Evolutionary conservation across 2,888 invertebrate species (phyloP).

Genomic region (Epistrophella euchroma): DNA sequence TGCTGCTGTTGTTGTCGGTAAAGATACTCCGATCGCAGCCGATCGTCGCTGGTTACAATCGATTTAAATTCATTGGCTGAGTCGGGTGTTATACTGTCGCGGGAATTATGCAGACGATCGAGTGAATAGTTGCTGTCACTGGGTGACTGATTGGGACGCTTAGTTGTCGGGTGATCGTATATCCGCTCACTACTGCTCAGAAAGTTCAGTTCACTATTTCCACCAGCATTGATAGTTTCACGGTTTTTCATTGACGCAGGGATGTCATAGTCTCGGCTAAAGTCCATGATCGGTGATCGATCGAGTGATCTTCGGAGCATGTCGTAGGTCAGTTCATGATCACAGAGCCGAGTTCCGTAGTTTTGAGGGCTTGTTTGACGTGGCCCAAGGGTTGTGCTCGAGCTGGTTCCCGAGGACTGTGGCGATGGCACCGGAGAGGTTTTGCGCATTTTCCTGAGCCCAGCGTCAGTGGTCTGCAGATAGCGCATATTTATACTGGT

Average conservation of each 20-base stretch:
- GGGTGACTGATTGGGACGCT: constrained; percentile 78
- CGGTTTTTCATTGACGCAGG: constrained; percentile 80
- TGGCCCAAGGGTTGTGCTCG: constrained; percentile 68
- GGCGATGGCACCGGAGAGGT: constrained; percentile 81
- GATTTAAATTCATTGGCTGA: constrained; percentile 77
- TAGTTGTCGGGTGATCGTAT: constrained; percentile 81
- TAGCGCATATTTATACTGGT: constrained; percentile 78
- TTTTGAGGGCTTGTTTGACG: constrained; percentile 82
- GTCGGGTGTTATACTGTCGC: constrained; percentile 78
- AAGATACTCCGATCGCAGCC: constrained; percentile 76
- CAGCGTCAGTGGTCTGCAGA: constrained; percentile 77
- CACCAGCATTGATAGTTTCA: constrained; percentile 82
- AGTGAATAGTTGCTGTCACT: constrained; percentile 80
- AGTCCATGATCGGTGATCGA: constrained; percentile 83
- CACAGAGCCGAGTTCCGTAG: constrained; percentile 83
- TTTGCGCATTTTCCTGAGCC: constrained; percentile 77
- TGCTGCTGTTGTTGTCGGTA: constrained; percentile 79
- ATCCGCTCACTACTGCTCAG: constrained; percentile 82
- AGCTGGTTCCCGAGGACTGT: constrained; percentile 79
- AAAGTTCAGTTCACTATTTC: constrained; percentile 82
- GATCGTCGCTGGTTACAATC: constrained; percentile 71
- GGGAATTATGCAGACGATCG: constrained; percentile 77
- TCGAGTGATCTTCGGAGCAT: constrained; percentile 81
- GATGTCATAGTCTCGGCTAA: constrained; percentile 81
- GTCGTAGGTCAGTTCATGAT: constrained; percentile 83